Conservation (phyloP, 2,888 invertebrate genomes). For the Barypeithes pellucidus region DNA sequence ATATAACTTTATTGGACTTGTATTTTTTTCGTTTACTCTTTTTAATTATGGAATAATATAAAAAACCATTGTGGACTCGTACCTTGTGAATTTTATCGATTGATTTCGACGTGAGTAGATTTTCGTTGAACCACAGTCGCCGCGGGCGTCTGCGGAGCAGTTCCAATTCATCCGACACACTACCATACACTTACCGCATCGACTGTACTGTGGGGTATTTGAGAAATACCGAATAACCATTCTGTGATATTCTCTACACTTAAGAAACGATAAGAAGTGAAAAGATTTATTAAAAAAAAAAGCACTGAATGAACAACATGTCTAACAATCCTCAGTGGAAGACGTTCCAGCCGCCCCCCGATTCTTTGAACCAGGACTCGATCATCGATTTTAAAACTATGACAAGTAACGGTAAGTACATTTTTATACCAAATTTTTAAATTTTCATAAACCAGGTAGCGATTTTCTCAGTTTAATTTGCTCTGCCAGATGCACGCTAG, state of each 20-base stretch:
- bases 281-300: slow-evolving; percentile 42
- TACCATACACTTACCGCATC: slow-evolving; percentile 38
- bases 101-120: slow-evolving; percentile 52
- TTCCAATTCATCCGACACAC: slow-evolving; percentile 65
- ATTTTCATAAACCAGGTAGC: no score
- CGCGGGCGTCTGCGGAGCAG: slow-evolving; percentile 35
- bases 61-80: slow-evolving; percentile 61
- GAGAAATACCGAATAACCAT: slow-evolving; percentile 69
- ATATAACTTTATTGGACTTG: slow-evolving; percentile 59
- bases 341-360: slow-evolving; percentile 92
- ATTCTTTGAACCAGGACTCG: slow-evolving; percentile 84
- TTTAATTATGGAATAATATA: slow-evolving; percentile 41
- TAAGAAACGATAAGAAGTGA: slow-evolving; percentile 70
- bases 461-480: no score
- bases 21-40: slow-evolving; percentile 56
- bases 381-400: slow-evolving; percentile 88
- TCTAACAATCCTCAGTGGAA: slow-evolving; percentile 92
- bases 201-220: slow-evolving; percentile 54
- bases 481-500: no score
- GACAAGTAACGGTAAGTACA: slow-evolving; percentile 71
- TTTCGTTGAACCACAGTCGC: slow-evolving; percentile 56
- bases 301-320: slow-evolving; percentile 71
- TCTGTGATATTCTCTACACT: slow-evolving; percentile 77
- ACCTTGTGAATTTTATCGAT: slow-evolving; percentile 60
- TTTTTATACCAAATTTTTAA: no score